Base-by-base conservation (phyloP, 1,140 invertebrate genomes). In the Cardiocondyla obscurior region DNA sequence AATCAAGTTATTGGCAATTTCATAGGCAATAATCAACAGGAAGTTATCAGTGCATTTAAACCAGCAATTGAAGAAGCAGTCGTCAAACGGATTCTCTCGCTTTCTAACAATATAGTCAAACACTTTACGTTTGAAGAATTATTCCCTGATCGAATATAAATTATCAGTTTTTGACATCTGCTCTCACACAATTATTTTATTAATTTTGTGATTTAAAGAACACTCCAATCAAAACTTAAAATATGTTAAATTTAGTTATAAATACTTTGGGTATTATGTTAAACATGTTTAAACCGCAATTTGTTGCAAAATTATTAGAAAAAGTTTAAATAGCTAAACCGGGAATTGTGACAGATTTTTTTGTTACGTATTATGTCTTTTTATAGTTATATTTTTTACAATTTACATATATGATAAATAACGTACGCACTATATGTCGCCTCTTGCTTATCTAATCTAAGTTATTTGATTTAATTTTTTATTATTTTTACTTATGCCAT, bases 71-170 rank as follows among this genome's bases (percentile, higher is more conserved):
- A 94, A 53, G 91, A 83, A 42, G 64, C 73, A 1, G 90, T 93
- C 64, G 90, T 92, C 0, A 67, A 89, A 51, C 79, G 58, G 33
- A 53, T 92, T 6, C 79, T 93, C 2, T 5, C 73, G 0, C 4
- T 91, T 0, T 6, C 87, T 0, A 94, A 94, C 53, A 85, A 84
- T 12, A 90, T 94, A 16, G 85, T 85, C 69, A 93, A 91, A 76
- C 82, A 89, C 19, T 94, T 92, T 73, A 85, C 90, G 0, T 94
- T 83, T 39, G 91, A 93, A 0, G 91, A 94, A 72, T 85, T 94
- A 3, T 90, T 93, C 22, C 93, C 93, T 1, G 90, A 94, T 62
- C 74, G 84, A 2, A 86, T 87, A 84, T 93, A 87, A 91, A 69
- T 33, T 4, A 0, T n/a, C 0, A 19, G 6, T 28, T 8, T 53